Base-by-base conservation (phyloP, 2,888 invertebrate species). In the Papilio demoleus region DNA sequence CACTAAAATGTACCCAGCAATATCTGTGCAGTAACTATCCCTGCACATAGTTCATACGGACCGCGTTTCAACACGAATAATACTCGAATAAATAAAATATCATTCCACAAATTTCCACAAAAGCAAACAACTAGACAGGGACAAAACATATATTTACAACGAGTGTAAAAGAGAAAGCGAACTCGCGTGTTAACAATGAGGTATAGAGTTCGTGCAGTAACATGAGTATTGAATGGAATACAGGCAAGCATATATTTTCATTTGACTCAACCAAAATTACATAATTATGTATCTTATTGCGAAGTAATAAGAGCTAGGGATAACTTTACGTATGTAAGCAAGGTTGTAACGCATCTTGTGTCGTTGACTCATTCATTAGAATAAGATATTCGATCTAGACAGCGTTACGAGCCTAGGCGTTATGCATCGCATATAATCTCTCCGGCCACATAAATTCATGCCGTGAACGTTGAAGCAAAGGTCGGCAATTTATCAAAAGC, bases 181-280 rank as follows among this genome's bases (percentile, higher is more conserved):
- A 76, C 79, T 82, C 79, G 82, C 82, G 78, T 86, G 82, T 85
- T 86, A 85, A 87, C 86, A 88, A 85, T 86, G 83, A 86, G 81
- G 81, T 81, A 85, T 83, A 83, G 80, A 80, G 81, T 82, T 83
- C 86, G 83, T 83, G 85, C 81, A 80, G 83, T 85, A 85, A 87
- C 85, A 82, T 87, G 87, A 86, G 80, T 82, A 83, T 80, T 87
- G 82, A 87, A 88, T 88, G 83, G 83, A 81, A 68, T 79, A 78
- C 75, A 74, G 75, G 76, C 84, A 80, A 80, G 76, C 71, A 70
- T 76, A 75, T 71, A 67, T 27, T 72, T 77, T 68, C 77, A 72
- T 69, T 65, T 72, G 56, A 64, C 42, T 67, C 73, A 70, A 22
- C 22, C 4, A 67, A 66, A 59, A 64, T 19, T 59, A 67, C 69